Base-by-base conservation (phyloP, 2,888 invertebrate genomes). In the Andrena dorsata region DNA sequence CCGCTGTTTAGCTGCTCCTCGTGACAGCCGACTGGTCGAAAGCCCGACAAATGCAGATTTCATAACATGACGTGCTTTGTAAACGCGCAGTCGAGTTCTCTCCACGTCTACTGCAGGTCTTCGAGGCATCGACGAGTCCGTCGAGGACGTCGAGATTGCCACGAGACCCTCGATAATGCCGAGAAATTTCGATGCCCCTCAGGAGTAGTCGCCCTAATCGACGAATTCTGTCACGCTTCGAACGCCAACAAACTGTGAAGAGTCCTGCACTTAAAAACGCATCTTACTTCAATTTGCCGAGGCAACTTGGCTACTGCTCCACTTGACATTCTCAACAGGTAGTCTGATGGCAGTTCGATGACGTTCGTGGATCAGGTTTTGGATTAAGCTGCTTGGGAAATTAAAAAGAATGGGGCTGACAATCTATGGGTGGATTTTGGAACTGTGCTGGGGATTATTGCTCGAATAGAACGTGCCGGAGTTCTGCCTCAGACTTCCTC, bases 21-120 rank as follows among this genome's bases (percentile, higher is more conserved):
- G 10, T 51, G 30, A 75, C 35, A 30, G 58, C 49, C 41, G 49
- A 23, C 30, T 30, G 10, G 30, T n/a, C 16, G 65, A 65, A 83
- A 83, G 83, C 83, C 83, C 13, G 78, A 78, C 78, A 83, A 83
- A 79, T 83, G 83, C 83, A 83, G 83, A 83, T 83, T 83, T 79
- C 83, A 65, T 79, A 82, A 83, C 75, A 72, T 64, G 72, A 73
- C 82, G 76, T 76, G 76, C 68, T 72, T 78, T 68, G 71, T 26
- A n/a, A 56, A 66, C 82, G 58, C 66, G 26, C 51, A 23, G 30
- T 61, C 32, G 32, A 47, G 49, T 30, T 53, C 61, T 51, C 70
- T 56, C 63, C 64, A 49, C 63, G 68, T 82, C 72, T 26, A 41
- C 49, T 82, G 82, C 82, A 82, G 82, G 76, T 82, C 82, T 81